phyloP scores from a whole-genome alignment of 1,140 invertebrate genomes.

The Gonioctena quinquepunctata region DNA sequence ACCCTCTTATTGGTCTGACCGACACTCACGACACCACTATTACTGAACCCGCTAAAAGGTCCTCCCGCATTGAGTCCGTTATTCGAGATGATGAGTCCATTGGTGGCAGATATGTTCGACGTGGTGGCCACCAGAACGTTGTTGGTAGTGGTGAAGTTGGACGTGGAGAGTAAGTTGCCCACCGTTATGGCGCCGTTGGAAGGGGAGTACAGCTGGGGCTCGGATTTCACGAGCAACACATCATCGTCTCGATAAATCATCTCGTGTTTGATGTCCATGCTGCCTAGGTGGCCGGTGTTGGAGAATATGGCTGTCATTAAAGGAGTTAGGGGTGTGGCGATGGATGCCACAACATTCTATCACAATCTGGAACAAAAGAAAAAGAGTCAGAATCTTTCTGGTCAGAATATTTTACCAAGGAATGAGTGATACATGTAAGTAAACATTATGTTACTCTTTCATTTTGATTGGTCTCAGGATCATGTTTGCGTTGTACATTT shows the following conservation, averaged over 20 bases:
- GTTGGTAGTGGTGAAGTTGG: slow-evolving; percentile 13
- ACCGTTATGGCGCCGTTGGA: slow-evolving; percentile 30
- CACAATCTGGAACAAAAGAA: slow-evolving; percentile 40
- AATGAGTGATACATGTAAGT: no score
- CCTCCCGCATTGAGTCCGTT: slow-evolving; percentile 23
- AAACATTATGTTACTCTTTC: no score
- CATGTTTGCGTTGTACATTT: no score
- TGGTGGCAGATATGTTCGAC: slow-evolving; percentile 22
- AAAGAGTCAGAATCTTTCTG: no score
- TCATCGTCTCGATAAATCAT: slow-evolving; percentile 51
- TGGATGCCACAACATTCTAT: slow-evolving; percentile 33
- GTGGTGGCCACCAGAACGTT: slow-evolving; percentile 25
- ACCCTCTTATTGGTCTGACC: slow-evolving; percentile 22
- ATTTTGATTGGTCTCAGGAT: no score
- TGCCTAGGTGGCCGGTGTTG: slow-evolving; percentile 24
- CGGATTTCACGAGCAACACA: slow-evolving; percentile 51
- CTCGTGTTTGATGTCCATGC: slow-evolving; percentile 53
- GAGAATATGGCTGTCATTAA: slow-evolving; percentile 44
- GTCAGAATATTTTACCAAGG: no score
- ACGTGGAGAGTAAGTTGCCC: slow-evolving; percentile 16
- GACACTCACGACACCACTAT: slow-evolving; percentile 17
- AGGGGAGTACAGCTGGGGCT: slow-evolving; percentile 46
- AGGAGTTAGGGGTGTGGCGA: slow-evolving; percentile 34
- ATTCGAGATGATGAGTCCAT: slow-evolving; percentile 26
- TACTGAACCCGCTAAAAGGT: slow-evolving; percentile 30